Evolutionary conservation across 2,888 invertebrate species (phyloP).

Genomic region (Ormyrus rosae): DNA sequence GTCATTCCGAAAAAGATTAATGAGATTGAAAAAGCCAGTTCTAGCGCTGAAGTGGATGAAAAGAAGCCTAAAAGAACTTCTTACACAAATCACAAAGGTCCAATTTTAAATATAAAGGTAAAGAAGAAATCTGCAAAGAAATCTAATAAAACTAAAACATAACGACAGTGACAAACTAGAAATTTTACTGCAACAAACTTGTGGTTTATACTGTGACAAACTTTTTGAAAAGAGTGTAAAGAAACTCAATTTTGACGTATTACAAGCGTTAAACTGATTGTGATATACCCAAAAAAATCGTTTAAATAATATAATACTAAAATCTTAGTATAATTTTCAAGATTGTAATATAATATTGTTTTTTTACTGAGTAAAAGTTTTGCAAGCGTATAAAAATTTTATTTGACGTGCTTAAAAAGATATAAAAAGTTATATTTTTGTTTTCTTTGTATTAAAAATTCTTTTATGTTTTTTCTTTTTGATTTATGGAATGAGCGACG

Average conservation of each 20-base stretch:
- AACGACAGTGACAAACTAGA: slow-evolving; percentile 19
- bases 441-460: slow-evolving; percentile 44
- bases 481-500: slow-evolving; percentile 41
- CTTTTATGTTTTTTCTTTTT: slow-evolving; percentile 47
- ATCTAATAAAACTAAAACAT: slow-evolving; percentile 29
- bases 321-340: slow-evolving; percentile 43
- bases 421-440: slow-evolving; percentile 40
- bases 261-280: slow-evolving; percentile 49
- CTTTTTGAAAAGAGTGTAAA: slow-evolving; percentile 33
- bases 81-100: slow-evolving; percentile 72
- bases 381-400: slow-evolving; percentile 29
- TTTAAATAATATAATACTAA: slow-evolving; percentile 23
- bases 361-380: slow-evolving; percentile 46
- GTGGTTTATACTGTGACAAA: slow-evolving; percentile 40
- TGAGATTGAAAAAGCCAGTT: slow-evolving; percentile 44
- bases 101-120: slow-evolving; percentile 74
- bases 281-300: slow-evolving; percentile 52
- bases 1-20: slow-evolving; percentile 32
- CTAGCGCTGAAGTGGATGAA: slow-evolving; percentile 41
- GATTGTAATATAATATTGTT: slow-evolving; percentile 52
- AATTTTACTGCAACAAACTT: slow-evolving; percentile 42
- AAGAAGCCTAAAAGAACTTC: slow-evolving; percentile 59
- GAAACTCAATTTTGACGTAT: slow-evolving; percentile 34
- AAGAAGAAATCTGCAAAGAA: slow-evolving; percentile 56
- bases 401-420: slow-evolving; percentile 47